These are phyloP conservation scores for Equus przewalskii DNA, from an alignment of 2,113 vertebrate genomes.

Conservation along the genomic window DNA sequence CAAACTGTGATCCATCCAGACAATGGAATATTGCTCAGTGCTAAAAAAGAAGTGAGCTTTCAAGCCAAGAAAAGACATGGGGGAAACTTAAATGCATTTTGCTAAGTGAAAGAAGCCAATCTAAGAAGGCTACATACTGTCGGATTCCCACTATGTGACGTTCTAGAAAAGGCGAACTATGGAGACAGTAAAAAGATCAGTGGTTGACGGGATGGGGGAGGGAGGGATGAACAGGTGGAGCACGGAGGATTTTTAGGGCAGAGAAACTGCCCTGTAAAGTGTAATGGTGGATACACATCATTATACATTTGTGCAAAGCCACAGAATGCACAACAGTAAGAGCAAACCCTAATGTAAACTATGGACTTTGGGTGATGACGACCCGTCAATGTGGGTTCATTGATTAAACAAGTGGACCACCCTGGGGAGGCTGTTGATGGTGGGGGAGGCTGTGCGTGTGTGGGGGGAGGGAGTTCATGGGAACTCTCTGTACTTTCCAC, in stretches of 20 bases:
- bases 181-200: neutral
- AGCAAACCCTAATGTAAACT: too few species aligned
- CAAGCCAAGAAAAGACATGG: neutral
- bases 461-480: neutral
- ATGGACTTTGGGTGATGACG: neutral
- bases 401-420: rapidly evolving
- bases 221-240: too few species aligned
- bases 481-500: neutral
- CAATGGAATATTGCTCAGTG: neutral
- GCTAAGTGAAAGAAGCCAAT: neutral
- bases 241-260: too few species aligned
- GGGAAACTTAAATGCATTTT: neutral
- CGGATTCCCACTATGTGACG: neutral
- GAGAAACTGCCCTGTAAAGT: too few species aligned
- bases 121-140: neutral
- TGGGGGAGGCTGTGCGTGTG: neutral
- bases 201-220: neutral
- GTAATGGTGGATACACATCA: too few species aligned
- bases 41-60: neutral
- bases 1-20: neutral
- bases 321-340: neutral
- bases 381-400: neutral
- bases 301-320: neutral
- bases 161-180: neutral
- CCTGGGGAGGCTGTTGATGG: neutral